Conservation (phyloP, 2,888 invertebrate species). For the Melieria crassipennis region DNA sequence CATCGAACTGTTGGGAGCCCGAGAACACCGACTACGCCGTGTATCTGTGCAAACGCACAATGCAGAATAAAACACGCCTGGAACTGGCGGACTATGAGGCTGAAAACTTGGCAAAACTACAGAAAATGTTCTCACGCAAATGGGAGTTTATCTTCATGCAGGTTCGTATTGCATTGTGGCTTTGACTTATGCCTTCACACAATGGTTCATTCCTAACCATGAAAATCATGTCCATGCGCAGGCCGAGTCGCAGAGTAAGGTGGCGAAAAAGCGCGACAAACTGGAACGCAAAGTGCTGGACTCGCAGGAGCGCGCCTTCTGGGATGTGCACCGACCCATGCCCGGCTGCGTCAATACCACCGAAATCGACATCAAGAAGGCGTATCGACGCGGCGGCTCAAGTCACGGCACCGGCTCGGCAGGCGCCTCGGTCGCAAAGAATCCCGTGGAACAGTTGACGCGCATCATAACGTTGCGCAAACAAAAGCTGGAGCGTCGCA, state of each 20-base stretch:
- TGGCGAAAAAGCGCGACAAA: slow-evolving; percentile 98
- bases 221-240: slow-evolving; percentile 31
- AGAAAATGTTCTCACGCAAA: slow-evolving; percentile 99
- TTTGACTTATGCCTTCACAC: background rate
- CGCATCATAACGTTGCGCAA: slow-evolving; percentile 80
- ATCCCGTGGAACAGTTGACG: slow-evolving; percentile 64
- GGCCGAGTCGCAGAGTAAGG: slow-evolving; percentile 77
- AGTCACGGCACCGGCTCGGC: slow-evolving; percentile 66
- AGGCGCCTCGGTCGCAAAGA: slow-evolving; percentile 64
- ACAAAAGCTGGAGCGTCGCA: slow-evolving; percentile 84
- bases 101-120: slow-evolving; percentile 94
- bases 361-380: slow-evolving; percentile 97
- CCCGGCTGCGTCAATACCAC: slow-evolving; percentile 99
- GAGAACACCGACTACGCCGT: slow-evolving; percentile 99
- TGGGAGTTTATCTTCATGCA: slow-evolving; percentile 99
- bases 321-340: slow-evolving; percentile 99
- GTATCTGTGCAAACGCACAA: slow-evolving; percentile 98
- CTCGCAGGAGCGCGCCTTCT: slow-evolving; percentile 98
- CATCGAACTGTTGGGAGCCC: slow-evolving; percentile 98
- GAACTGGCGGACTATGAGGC: slow-evolving; percentile 99
- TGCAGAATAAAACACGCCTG: slow-evolving; percentile 98
- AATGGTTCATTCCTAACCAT: background rate
- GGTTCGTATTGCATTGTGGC: slow-evolving; percentile 62
- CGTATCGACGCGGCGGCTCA: slow-evolving; percentile 73
- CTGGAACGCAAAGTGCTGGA: slow-evolving; percentile 97